phyloP scores from a whole-genome alignment of 1,140 invertebrate species.

The Heliconius hewitsoni region DNA sequence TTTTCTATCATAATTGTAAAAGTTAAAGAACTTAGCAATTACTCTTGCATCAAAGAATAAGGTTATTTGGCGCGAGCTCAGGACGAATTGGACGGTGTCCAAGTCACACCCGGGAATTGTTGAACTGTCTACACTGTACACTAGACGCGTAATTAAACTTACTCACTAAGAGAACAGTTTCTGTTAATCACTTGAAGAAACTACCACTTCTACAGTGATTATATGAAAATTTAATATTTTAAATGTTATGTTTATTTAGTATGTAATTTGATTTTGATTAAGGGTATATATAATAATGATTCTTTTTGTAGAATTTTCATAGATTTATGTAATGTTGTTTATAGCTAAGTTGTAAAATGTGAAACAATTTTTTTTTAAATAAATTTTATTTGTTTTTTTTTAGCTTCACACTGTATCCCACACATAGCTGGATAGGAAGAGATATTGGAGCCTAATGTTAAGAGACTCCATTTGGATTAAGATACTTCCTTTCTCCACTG shows the following conservation, averaged over 20 bases:
- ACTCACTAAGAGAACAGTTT: conserved; percentile 8
- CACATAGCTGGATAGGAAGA: too few relatives aligned
- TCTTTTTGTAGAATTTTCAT: too few relatives aligned
- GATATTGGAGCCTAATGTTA: too few relatives aligned
- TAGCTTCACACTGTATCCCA: too few relatives aligned
- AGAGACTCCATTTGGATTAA: too few relatives aligned
- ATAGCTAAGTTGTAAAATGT: too few relatives aligned
- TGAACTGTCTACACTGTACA: conserved; percentile 20
- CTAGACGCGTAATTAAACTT: conserved; percentile 24
- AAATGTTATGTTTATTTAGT: not conserved
- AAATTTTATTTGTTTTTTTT: too few relatives aligned
- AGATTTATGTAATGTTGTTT: too few relatives aligned
- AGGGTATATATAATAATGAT: too few relatives aligned
- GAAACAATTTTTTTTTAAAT: too few relatives aligned
- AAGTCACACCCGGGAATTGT: conserved; percentile 31
- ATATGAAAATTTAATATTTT: not conserved
- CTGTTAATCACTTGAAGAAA: conserved; percentile 18
- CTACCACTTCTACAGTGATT: not conserved
- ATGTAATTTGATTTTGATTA: not conserved
- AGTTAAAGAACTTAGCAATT: conserved; percentile 6
- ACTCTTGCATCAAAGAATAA: conserved; percentile 12
- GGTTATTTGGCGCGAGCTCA: conserved; percentile 22
- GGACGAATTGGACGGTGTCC: conserved; percentile 23
- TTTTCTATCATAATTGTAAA: conserved; percentile 5
- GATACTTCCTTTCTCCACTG: too few relatives aligned